A percentile compares a stretch with the other conserved stretches of the same genome.
Conservation (phyloP, 2,797 vertebrate species). For the Babyrousa celebensis region DNA sequence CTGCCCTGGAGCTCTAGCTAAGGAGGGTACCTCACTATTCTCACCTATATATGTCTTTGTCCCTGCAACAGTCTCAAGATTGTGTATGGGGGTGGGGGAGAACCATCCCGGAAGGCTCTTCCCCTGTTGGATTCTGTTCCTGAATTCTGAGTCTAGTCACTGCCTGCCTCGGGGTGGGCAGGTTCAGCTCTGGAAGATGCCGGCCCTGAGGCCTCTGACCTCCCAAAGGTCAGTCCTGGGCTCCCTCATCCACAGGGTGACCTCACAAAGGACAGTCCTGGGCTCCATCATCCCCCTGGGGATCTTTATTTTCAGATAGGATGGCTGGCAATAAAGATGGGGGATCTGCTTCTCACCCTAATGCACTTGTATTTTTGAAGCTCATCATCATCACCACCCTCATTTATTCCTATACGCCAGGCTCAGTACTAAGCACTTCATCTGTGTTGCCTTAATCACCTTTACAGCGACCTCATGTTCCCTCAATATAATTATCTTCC, state of each 20-base stretch:
- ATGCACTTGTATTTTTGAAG: constrained; percentile 20
- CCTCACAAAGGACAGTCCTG: not conserved
- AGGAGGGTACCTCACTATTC: not conserved
- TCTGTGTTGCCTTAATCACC: constrained; percentile 7
- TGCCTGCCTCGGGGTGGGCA: constrained; percentile 3
- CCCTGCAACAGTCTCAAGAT: not conserved
- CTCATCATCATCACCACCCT: not conserved
- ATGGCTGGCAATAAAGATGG: constrained; percentile 5
- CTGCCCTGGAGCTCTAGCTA: not conserved
- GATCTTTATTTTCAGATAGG: not conserved
- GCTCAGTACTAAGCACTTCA: not conserved
- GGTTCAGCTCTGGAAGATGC: constrained; percentile 19
- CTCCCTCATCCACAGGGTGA: not conserved
- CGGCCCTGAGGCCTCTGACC: constrained; percentile 23
- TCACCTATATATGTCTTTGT: not conserved
- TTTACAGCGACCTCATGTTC: constrained; percentile 2
- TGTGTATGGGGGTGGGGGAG: not conserved
- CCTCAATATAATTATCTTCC: constrained; percentile 14
- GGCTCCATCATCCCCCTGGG: not conserved
- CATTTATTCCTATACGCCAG: constrained; percentile 23
- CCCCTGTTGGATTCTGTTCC: not conserved
- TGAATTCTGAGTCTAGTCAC: not conserved
- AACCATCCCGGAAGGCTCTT: not conserved
- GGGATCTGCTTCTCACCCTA: not conserved
- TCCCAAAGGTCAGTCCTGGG: constrained; percentile 33